These are phyloP conservation scores for Arge pagana DNA, from an alignment of 2,888 invertebrate species.

Conservation along the genomic window DNA sequence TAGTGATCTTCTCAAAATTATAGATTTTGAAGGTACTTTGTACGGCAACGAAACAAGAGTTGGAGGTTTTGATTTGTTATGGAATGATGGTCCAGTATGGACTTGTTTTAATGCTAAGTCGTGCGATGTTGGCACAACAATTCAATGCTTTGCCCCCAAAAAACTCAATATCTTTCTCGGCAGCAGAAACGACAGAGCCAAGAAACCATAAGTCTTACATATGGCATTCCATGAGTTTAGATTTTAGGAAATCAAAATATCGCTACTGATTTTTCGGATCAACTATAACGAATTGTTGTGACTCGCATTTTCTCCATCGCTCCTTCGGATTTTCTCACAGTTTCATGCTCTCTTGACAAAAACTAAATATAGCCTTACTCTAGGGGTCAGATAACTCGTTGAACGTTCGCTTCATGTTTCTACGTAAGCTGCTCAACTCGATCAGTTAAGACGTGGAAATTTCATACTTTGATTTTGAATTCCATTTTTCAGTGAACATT, in stretches of 20 bases:
- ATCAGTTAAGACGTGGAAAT: no score
- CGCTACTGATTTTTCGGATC: no score
- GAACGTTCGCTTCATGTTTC: no score
- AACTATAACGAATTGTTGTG: no score
- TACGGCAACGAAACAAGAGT: constrained; percentile 63
- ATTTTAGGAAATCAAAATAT: no score
- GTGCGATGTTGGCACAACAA: constrained; percentile 37
- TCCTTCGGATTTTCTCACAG: no score
- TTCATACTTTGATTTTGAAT: no score
- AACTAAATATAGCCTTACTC: constrained; percentile 46
- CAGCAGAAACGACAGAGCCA: constrained; percentile 45
- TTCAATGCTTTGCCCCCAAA: constrained; percentile 26
- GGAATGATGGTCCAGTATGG: constrained; percentile 62
- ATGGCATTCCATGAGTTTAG: neutral
- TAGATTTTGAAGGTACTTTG: constrained; percentile 64
- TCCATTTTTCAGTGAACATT: no score
- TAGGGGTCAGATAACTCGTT: constrained; percentile 30
- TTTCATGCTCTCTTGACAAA: constrained; percentile 26
- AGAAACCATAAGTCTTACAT: constrained; percentile 36
- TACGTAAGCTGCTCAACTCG: no score
- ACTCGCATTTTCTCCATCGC: constrained; percentile 24
- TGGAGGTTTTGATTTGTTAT: constrained; percentile 66
- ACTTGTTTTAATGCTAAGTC: no score
- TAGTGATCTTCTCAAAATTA: constrained; percentile 64
- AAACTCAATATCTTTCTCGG: constrained; percentile 49